phyloP scores from a whole-genome alignment of 2,888 invertebrate genomes.

The Xestia c-nigrum region DNA sequence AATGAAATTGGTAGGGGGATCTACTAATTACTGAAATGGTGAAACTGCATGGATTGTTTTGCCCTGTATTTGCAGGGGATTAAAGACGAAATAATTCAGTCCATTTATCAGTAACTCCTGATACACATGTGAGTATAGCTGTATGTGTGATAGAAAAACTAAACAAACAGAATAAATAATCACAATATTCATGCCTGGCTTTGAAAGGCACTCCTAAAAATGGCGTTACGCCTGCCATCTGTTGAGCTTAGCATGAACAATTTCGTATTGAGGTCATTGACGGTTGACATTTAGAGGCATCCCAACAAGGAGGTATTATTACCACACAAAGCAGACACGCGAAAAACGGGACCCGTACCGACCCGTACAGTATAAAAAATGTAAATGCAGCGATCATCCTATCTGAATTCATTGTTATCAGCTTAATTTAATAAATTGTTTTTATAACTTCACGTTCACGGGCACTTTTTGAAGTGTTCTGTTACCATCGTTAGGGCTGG shows the following conservation, averaged over 20 bases:
- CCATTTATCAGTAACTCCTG: slow-evolving; percentile 6
- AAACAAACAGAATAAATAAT: slow-evolving; percentile 8
- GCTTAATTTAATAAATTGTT: not conserved
- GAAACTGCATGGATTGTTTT: slow-evolving; percentile 18
- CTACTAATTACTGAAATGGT: slow-evolving; percentile 38
- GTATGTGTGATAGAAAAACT: slow-evolving; percentile 4
- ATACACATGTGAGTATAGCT: slow-evolving; percentile 56
- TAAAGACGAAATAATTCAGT: slow-evolving; percentile 31
- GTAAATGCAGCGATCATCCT: slow-evolving; percentile 18
- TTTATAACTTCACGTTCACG: not conserved
- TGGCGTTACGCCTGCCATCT: slow-evolving; percentile 58
- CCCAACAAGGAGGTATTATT: slow-evolving; percentile 56
- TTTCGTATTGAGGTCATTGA: slow-evolving; percentile 58
- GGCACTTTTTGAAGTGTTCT: not conserved
- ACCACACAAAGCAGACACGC: slow-evolving; percentile 38
- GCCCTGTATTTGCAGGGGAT: slow-evolving; percentile 21
- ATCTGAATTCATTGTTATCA: slow-evolving; percentile 21
- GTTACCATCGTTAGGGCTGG: not conserved
- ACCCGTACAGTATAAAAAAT: slow-evolving; percentile 30
- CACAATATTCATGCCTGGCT: slow-evolving; percentile 16
- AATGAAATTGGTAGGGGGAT: slow-evolving; percentile 38
- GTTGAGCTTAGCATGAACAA: slow-evolving; percentile 41
- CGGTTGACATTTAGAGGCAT: slow-evolving; percentile 59
- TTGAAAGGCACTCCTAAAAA: slow-evolving; percentile 37
- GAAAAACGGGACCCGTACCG: slow-evolving; percentile 51